Conservation (phyloP, 1,140 invertebrate species). For the Metaphire vulgaris region DNA sequence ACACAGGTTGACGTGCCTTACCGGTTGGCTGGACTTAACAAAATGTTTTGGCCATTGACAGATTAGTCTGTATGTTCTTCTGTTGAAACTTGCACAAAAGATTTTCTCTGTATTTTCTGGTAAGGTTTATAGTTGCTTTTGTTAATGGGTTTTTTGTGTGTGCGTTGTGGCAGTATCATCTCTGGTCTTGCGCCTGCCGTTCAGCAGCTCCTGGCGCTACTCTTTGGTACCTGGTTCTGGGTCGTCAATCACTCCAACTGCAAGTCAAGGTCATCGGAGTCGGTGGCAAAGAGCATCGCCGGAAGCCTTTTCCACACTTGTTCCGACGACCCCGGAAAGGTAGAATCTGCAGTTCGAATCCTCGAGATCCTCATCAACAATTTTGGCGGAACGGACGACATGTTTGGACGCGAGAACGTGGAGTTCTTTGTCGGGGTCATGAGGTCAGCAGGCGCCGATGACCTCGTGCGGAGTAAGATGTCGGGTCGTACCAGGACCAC, state of each 20-base stretch:
- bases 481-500: background rate
- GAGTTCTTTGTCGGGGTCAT: conserved; percentile 77
- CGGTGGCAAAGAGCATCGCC: conserved; percentile 83
- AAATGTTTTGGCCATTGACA: too few species aligned
- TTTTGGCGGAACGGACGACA: conserved; percentile 84
- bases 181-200: conserved; percentile 78
- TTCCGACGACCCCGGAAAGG: conserved; percentile 46
- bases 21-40: too few species aligned
- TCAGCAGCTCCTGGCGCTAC: conserved; percentile 82
- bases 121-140: background rate
- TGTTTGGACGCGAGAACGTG: conserved; percentile 92
- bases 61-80: too few species aligned
- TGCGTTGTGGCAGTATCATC: conserved; percentile 65
- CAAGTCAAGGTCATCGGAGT: conserved; percentile 84
- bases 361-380: conserved; percentile 83
- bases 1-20: conserved; percentile 69
- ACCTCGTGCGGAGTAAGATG: background rate
- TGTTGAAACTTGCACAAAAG: too few species aligned
- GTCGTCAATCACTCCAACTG: conserved; percentile 83
- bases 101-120: too few species aligned
- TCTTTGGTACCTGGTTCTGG: conserved; percentile 90
- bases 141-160: background rate
- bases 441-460: conserved; percentile 42
- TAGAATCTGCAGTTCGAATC: conserved; percentile 36
- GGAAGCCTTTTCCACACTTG: conserved; percentile 88